phyloP scores from a whole-genome alignment of 2,888 invertebrate species.

The Hypomecis atomaria region DNA sequence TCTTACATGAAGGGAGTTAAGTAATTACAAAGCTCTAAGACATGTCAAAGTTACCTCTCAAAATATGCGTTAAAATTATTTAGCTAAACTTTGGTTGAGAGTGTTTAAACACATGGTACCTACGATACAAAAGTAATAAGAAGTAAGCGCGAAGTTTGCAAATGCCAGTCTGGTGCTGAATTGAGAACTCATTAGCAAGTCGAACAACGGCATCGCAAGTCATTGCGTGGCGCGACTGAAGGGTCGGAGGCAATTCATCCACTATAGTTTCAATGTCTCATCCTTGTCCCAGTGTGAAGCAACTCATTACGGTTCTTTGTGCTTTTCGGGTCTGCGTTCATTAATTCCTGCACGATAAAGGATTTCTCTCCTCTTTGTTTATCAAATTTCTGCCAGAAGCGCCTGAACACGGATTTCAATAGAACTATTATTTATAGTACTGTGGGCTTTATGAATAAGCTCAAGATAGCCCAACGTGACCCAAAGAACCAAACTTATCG shows the following conservation, averaged over 20 bases:
- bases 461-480: too few species aligned
- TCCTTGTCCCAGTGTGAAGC: conserved; percentile 47
- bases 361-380: conserved; percentile 29
- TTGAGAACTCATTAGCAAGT: conserved; percentile 78
- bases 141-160: conserved; percentile 59
- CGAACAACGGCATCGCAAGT: conserved; percentile 74
- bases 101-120: conserved; percentile 62
- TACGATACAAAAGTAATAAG: conserved; percentile 58
- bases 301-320: conserved; percentile 64
- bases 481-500: too few species aligned
- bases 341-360: conserved; percentile 53
- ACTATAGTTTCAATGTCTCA: conserved; percentile 55
- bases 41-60: conserved; percentile 34
- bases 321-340: conserved; percentile 54
- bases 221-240: conserved; percentile 56
- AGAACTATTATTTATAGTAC: conserved; percentile 6
- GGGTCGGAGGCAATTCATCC: conserved; percentile 50
- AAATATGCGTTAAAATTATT: conserved; percentile 45
- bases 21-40: conserved; percentile 26
- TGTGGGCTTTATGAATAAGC: too few species aligned
- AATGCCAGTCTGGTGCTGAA: conserved; percentile 61
- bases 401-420: conserved; percentile 17
- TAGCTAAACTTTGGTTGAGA: conserved; percentile 51
- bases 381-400: conserved; percentile 14
- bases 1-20: background rate